These are phyloP conservation scores for Malthinus flaveolus DNA, from an alignment of 2,888 invertebrate species.

Conservation along the genomic window DNA sequence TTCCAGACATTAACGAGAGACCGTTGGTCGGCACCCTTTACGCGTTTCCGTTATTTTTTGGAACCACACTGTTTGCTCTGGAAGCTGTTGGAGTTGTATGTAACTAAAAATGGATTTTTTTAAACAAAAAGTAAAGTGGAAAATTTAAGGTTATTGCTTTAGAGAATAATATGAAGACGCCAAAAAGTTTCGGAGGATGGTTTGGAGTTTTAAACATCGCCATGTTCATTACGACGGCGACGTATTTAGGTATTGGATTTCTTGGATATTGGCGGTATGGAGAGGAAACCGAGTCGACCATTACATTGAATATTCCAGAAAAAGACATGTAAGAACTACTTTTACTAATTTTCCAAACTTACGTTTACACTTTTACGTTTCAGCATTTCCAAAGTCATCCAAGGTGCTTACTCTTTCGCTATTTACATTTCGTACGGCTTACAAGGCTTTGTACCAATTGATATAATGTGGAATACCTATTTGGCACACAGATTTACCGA, in stretches of 20 bases:
- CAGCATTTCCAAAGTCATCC: constrained; percentile 68
- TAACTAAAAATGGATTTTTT: constrained; percentile 34
- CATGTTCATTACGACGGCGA: constrained; percentile 74
- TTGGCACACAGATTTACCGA: constrained; percentile 46
- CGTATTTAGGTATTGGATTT: constrained; percentile 81
- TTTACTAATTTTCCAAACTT: constrained; percentile 20
- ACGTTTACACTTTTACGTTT: constrained; percentile 26
- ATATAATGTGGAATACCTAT: constrained; percentile 70
- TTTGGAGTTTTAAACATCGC: constrained; percentile 82
- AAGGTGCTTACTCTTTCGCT: constrained; percentile 65
- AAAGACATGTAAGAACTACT: constrained; percentile 56
- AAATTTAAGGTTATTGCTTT: constrained; percentile 80
- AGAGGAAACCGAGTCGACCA: constrained; percentile 67
- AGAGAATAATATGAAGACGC: constrained; percentile 88
- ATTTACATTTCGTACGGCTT: constrained; percentile 84
- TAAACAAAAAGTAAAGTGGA: constrained; percentile 1
- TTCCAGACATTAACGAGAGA: constrained; percentile 66
- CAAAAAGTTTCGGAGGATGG: constrained; percentile 74
- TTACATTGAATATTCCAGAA: constrained; percentile 80
- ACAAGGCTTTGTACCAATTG: constrained; percentile 87
- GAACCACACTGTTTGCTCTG: constrained; percentile 93
- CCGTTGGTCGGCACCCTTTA: constrained; percentile 65
- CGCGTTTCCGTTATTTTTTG: constrained; percentile 90
- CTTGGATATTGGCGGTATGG: constrained; percentile 86
- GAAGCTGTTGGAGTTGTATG: constrained; percentile 92